These are phyloP conservation scores for Drosophila heteroneura DNA, from an alignment of 2,888 invertebrate species.

Conservation along the genomic window DNA sequence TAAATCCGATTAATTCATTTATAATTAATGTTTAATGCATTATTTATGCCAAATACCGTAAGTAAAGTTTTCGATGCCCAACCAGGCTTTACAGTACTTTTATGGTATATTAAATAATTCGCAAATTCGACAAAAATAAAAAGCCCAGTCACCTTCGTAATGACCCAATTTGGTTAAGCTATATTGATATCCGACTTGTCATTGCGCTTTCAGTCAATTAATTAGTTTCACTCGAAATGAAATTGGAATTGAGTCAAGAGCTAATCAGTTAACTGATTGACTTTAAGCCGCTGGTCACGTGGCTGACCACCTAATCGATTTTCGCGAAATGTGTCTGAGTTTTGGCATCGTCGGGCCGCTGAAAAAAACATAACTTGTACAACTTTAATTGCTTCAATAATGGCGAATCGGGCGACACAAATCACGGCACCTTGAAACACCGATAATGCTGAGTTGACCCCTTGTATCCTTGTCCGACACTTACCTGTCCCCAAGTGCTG, in stretches of 20 bases:
- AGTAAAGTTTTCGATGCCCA: background rate
- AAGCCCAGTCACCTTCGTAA: background rate
- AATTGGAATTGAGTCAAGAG: slow-evolving; percentile 25
- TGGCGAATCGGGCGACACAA: slow-evolving; percentile 19
- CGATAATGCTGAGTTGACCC: slow-evolving; percentile 34
- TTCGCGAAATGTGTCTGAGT: slow-evolving; percentile 28
- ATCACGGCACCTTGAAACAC: slow-evolving; percentile 47
- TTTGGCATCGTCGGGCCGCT: background rate
- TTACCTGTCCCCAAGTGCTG: slow-evolving; percentile 1
- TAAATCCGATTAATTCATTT: background rate
- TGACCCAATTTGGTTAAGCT: slow-evolving; percentile 1
- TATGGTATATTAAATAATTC: background rate
- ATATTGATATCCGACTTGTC: slow-evolving; percentile 15
- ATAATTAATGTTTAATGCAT: background rate
- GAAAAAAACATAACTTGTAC: slow-evolving; percentile 7
- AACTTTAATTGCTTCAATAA: slow-evolving; percentile 54
- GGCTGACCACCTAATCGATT: slow-evolving; percentile 13
- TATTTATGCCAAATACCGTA: background rate
- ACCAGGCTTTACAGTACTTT: background rate
- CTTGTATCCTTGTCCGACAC: slow-evolving; percentile 17
- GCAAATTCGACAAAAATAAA: background rate
- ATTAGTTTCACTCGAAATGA: slow-evolving; percentile 10
- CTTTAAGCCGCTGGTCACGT: slow-evolving; percentile 47
- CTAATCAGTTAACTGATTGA: slow-evolving; percentile 70
- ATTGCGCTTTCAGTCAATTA: slow-evolving; percentile 18